Evolutionary conservation across 2,888 invertebrate species (phyloP).

Genomic region (Perithous albicinctus): DNA sequence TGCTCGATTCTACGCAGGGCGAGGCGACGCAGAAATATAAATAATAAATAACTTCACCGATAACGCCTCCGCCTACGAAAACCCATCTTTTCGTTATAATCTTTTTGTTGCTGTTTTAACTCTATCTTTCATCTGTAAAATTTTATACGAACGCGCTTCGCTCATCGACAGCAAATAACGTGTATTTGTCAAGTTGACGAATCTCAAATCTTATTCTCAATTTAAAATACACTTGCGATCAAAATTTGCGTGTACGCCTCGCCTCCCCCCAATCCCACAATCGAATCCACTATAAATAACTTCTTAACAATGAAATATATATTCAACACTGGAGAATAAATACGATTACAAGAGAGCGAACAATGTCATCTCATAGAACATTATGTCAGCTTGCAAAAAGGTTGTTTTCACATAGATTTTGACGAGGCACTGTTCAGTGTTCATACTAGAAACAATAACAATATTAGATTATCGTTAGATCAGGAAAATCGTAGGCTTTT

Average conservation of each 20-base stretch:
- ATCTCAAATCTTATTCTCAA: background rate
- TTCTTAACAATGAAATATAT: slow-evolving; percentile 68
- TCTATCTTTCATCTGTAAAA: slow-evolving; percentile 4
- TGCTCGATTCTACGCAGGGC: slow-evolving; percentile 11
- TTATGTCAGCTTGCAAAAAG: slow-evolving; percentile 63
- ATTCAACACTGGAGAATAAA: slow-evolving; percentile 77
- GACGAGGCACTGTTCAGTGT: slow-evolving; percentile 83
- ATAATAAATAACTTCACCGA: slow-evolving; percentile 17
- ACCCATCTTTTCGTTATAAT: background rate
- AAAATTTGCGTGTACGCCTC: slow-evolving; percentile 23
- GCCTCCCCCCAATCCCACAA: background rate
- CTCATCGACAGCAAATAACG: background rate
- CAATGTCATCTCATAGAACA: slow-evolving; percentile 70
- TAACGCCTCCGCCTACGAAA: slow-evolving; percentile 25
- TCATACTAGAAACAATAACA: slow-evolving; percentile 82
- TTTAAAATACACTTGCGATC: background rate
- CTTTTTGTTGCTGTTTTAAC: background rate
- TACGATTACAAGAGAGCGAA: slow-evolving; percentile 76
- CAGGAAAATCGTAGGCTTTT: slow-evolving; percentile 26
- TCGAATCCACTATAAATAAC: slow-evolving; percentile 58
- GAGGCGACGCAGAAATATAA: slow-evolving; percentile 22
- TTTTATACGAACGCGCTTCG: background rate
- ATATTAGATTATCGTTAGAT: slow-evolving; percentile 76
- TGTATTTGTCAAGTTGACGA: background rate
- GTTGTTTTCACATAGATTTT: slow-evolving; percentile 80